A percentile compares a stretch with the other conserved stretches of the same genome.
Evolutionary conservation across 2,113 vertebrate genomes (phyloP).

Genomic region (Gallinago media): DNA sequence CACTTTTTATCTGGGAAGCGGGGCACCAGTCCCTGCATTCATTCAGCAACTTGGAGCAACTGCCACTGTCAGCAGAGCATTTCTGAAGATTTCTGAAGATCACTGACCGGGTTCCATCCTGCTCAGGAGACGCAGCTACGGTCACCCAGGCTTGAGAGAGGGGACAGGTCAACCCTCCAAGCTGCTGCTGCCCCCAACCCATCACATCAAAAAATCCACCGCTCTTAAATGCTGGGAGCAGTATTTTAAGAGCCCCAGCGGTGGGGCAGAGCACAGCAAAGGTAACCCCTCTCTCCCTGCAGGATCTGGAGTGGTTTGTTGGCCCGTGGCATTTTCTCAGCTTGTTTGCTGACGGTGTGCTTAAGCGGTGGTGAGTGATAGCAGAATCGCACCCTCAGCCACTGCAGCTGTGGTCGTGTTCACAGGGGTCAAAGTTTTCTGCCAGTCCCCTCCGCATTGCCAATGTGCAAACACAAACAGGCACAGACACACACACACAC

Average conservation of each 20-base stretch:
- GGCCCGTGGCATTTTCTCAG: not conserved
- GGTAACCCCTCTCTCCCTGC: not conserved
- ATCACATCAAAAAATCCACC: accelerated
- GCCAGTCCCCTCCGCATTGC: accelerated
- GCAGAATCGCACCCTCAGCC: not conserved
- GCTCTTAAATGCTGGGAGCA: not conserved
- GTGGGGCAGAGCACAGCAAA: not conserved
- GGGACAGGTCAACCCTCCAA: not conserved
- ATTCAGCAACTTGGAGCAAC: not conserved
- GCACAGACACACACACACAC: too few relatives aligned
- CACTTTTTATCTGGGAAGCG: constrained; percentile 67
- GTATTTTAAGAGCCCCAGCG: not conserved
- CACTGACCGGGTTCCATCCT: not conserved
- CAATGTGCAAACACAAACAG: accelerated
- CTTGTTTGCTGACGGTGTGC: not conserved
- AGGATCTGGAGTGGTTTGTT: not conserved
- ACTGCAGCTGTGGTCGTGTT: accelerated
- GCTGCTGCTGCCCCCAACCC: not conserved
- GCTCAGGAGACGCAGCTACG: not conserved
- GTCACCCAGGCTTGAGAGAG: not conserved
- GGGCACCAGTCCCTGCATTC: not conserved
- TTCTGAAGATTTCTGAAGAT: constrained; percentile 46
- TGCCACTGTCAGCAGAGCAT: not conserved
- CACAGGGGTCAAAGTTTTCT: not conserved
- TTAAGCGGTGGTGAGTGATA: not conserved